A percentile compares a stretch with the other conserved stretches of the same genome.
phyloP scores from a whole-genome alignment of 2,888 invertebrate genomes.

The Brachycybe producta region DNA sequence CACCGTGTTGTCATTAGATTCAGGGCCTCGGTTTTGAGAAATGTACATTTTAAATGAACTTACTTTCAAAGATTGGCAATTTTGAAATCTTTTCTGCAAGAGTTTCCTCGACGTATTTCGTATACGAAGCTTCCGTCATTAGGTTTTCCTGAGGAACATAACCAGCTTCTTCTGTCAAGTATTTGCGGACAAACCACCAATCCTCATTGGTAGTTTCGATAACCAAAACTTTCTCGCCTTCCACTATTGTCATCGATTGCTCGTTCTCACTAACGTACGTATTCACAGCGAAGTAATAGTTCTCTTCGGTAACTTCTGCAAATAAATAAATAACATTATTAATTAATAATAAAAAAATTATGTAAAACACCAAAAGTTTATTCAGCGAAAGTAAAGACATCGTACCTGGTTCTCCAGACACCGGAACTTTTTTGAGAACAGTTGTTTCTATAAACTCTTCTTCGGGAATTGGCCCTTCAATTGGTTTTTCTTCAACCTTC shows the following conservation, averaged over 20 bases:
- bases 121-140: slow-evolving; percentile 67
- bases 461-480: slow-evolving; percentile 16
- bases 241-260: slow-evolving; percentile 74
- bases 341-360: neutral
- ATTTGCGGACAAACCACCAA: slow-evolving; percentile 87
- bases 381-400: neutral
- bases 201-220: slow-evolving; percentile 70
- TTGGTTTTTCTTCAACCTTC: slow-evolving; percentile 15
- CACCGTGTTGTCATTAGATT: no score
- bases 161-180: slow-evolving; percentile 77
- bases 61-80: slow-evolving; percentile 82
- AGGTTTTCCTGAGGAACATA: slow-evolving; percentile 86
- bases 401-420: neutral
- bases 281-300: slow-evolving; percentile 54
- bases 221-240: slow-evolving; percentile 77
- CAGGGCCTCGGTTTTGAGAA: neutral
- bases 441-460: slow-evolving; percentile 23
- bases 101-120: slow-evolving; percentile 70
- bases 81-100: slow-evolving; percentile 82
- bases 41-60: slow-evolving; percentile 33
- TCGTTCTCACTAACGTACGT: slow-evolving; percentile 71
- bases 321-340: neutral
- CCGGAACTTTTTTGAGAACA: slow-evolving; percentile 20
- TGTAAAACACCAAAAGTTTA: neutral
- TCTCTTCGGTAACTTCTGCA: slow-evolving; percentile 45